phyloP scores from a whole-genome alignment of 2,113 vertebrate genomes.

The Fregetta grallaria region DNA sequence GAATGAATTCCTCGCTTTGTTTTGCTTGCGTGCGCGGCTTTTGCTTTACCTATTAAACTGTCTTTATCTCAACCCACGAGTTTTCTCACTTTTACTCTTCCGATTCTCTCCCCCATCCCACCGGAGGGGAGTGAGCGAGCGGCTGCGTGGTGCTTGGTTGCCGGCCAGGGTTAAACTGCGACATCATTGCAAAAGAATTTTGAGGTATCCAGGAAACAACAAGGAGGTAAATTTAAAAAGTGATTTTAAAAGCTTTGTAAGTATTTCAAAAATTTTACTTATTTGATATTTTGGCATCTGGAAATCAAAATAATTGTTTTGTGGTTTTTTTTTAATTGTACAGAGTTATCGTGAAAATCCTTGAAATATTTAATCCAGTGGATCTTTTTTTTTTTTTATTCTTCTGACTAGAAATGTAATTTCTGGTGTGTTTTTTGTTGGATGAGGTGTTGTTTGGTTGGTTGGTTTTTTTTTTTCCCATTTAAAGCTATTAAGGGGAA shows the following conservation, averaged over 20 bases:
- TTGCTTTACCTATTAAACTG: too few relatives aligned
- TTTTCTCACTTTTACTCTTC: too few relatives aligned
- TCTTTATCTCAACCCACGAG: too few relatives aligned
- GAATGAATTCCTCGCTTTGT: too few relatives aligned
- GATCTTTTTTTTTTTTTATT: neutral
- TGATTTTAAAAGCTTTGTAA: neutral
- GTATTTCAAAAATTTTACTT: neutral
- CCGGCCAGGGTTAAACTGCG: too few relatives aligned
- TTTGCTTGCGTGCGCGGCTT: too few relatives aligned
- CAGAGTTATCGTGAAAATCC: neutral
- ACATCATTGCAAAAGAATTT: neutral
- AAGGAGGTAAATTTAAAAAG: neutral
- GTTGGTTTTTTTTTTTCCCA: neutral
- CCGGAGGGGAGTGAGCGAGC: too few relatives aligned
- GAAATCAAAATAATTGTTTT: neutral
- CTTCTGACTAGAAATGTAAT: neutral
- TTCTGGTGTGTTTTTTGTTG: neutral
- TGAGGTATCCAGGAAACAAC: neutral
- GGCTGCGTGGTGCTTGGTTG: too few relatives aligned
- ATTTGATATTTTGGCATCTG: neutral
- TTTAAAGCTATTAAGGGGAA: neutral
- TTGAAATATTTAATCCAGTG: neutral
- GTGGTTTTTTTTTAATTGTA: neutral
- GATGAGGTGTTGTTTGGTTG: neutral
- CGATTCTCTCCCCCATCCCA: too few relatives aligned